These are phyloP conservation scores for Lycorma delicatula DNA, from an alignment of 1,140 invertebrate genomes.

Conservation along the genomic window DNA sequence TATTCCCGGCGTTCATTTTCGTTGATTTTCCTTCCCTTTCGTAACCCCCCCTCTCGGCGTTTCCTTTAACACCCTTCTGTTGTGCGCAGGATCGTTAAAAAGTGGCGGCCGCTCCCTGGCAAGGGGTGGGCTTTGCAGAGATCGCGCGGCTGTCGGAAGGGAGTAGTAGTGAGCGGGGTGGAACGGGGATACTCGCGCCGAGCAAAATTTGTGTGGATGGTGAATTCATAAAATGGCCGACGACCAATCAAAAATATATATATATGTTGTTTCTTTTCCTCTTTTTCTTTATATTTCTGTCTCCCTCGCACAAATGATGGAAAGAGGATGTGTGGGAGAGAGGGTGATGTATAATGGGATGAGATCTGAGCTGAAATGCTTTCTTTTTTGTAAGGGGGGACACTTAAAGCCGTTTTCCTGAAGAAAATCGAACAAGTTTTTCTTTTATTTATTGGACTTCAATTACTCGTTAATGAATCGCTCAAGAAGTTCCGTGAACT, in stretches of 20 bases:
- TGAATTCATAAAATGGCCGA: conserved; percentile 26
- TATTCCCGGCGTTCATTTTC: conserved; percentile 11
- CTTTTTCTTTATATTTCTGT: conserved; percentile 1
- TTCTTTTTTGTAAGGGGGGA: too few species aligned
- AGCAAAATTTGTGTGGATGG: conserved; percentile 13
- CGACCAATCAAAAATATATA: conserved; percentile 23
- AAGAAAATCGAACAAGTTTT: too few species aligned
- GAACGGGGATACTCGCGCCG: background rate
- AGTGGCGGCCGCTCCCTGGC: conserved; percentile 11
- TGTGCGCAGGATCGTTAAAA: conserved; percentile 5
- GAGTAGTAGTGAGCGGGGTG: background rate
- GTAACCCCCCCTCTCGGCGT: background rate
- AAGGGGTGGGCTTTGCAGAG: too few species aligned
- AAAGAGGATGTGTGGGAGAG: background rate
- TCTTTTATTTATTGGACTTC: too few species aligned
- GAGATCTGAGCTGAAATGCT: too few species aligned
- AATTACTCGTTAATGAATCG: too few species aligned
- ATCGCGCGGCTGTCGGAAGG: background rate
- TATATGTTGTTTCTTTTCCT: conserved; percentile 7
- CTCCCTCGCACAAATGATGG: conserved; percentile 5
- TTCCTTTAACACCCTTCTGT: conserved; percentile 12
- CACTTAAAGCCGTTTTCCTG: too few species aligned
- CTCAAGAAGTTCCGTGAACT: too few species aligned
- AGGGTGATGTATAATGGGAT: background rate
- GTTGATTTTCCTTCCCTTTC: background rate